Conservation (phyloP, 2,113 vertebrate species). For the Gavialis gangeticus region DNA sequence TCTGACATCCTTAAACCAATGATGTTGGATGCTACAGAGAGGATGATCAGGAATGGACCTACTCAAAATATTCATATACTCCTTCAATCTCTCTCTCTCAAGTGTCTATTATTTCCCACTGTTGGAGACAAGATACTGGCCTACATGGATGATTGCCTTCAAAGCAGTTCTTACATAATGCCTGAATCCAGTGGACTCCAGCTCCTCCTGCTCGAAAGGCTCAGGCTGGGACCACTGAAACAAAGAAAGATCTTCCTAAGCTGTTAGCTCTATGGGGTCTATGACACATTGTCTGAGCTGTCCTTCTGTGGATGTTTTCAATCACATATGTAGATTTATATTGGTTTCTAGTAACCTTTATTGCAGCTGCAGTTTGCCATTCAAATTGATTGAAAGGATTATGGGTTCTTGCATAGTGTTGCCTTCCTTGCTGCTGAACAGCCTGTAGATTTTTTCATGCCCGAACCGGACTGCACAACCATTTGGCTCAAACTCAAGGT, state of each 20-base stretch:
- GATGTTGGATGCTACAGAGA: no score
- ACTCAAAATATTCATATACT: no score
- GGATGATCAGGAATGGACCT: no score
- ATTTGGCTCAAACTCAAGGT: background rate
- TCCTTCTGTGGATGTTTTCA: background rate
- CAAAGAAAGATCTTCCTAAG: background rate
- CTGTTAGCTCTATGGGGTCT: accelerated
- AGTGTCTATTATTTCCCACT: no score
- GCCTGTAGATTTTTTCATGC: accelerated
- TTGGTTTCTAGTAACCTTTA: background rate
- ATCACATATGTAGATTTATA: background rate
- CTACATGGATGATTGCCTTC: no score
- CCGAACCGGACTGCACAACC: background rate
- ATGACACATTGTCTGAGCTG: background rate
- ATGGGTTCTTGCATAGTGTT: background rate
- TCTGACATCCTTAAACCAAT: no score
- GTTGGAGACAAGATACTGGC: no score
- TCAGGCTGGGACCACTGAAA: background rate
- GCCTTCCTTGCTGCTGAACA: background rate
- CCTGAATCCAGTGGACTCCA: no score
- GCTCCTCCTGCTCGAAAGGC: accelerated
- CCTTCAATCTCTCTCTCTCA: no score
- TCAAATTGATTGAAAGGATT: no score
- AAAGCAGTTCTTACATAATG: no score
- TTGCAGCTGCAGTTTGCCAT: background rate